These are phyloP conservation scores for Thamnaconus septentrionalis DNA, from an alignment of 2,113 vertebrate species.

Conservation along the genomic window DNA sequence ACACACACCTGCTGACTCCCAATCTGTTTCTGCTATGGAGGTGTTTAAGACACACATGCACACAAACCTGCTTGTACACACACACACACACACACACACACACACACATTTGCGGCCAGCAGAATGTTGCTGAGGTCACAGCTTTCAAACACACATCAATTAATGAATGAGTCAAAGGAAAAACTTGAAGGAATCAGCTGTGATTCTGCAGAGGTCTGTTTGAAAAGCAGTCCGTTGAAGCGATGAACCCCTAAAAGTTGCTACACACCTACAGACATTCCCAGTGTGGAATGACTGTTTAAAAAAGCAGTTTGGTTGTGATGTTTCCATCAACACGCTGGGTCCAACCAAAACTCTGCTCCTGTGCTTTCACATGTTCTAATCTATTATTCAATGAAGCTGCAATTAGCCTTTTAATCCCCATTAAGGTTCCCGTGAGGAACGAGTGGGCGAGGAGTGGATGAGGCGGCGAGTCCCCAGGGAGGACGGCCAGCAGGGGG, in stretches of 20 bases:
- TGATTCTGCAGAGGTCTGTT: no score
- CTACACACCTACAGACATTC: no score
- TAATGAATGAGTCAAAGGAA: no score
- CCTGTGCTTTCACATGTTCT: constrained; percentile 27
- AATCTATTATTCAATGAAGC: constrained; percentile 64
- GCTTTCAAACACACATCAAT: no score
- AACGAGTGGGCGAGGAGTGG: constrained; percentile 30
- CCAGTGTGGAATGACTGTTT: no score
- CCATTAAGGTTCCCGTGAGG: constrained; percentile 45
- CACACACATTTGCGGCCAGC: neutral
- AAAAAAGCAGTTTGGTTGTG: no score
- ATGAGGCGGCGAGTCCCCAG: constrained; percentile 42
- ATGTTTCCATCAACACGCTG: neutral
- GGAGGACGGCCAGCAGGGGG: constrained; percentile 47
- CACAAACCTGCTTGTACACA: neutral
- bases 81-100: constrained; percentile 3
- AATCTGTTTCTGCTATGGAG: constrained; percentile 55
- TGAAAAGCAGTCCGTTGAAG: no score
- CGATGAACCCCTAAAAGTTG: no score
- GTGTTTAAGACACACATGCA: constrained; percentile 23
- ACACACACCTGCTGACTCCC: constrained; percentile 59
- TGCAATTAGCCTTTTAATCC: constrained; percentile 64
- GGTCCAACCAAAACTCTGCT: neutral
- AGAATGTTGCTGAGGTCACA: no score
- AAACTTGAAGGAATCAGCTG: no score